These are phyloP conservation scores for Cabera pusaria DNA, from an alignment of 2,888 invertebrate genomes.

Conservation along the genomic window DNA sequence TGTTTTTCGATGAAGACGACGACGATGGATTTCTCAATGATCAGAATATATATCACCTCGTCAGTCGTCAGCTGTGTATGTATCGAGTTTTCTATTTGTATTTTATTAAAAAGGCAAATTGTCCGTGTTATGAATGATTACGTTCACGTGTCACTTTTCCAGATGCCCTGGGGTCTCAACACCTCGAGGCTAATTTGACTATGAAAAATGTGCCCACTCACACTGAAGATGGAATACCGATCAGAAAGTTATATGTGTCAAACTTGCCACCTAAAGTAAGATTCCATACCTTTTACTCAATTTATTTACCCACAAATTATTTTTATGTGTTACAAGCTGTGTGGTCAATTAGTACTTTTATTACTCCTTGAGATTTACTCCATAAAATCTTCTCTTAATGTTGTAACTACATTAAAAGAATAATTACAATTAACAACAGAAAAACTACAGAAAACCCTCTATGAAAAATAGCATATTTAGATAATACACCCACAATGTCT, in stretches of 20 bases:
- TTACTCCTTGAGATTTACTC: too few species aligned
- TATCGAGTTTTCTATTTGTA: slow-evolving; percentile 22
- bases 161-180: slow-evolving; percentile 59
- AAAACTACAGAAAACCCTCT: too few species aligned
- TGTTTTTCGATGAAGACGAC: slow-evolving; percentile 66
- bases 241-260: slow-evolving; percentile 82
- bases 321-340: too few species aligned
- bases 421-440: too few species aligned
- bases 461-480: too few species aligned
- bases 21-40: slow-evolving; percentile 57
- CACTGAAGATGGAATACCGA: slow-evolving; percentile 83
- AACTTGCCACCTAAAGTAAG: slow-evolving; percentile 83
- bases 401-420: too few species aligned
- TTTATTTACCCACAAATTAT: too few species aligned
- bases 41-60: slow-evolving; percentile 63
- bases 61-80: slow-evolving; percentile 66
- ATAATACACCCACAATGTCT: too few species aligned
- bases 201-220: slow-evolving; percentile 69
- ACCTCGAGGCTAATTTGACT: slow-evolving; percentile 50
- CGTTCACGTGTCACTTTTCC: slow-evolving; percentile 32
- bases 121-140: too few species aligned
- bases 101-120: too few species aligned
- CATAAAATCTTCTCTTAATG: too few species aligned
- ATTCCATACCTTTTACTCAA: neutral
- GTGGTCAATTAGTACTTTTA: too few species aligned